Conservation (phyloP, 2,113 vertebrate species). For the Vireo altiloquus region DNA sequence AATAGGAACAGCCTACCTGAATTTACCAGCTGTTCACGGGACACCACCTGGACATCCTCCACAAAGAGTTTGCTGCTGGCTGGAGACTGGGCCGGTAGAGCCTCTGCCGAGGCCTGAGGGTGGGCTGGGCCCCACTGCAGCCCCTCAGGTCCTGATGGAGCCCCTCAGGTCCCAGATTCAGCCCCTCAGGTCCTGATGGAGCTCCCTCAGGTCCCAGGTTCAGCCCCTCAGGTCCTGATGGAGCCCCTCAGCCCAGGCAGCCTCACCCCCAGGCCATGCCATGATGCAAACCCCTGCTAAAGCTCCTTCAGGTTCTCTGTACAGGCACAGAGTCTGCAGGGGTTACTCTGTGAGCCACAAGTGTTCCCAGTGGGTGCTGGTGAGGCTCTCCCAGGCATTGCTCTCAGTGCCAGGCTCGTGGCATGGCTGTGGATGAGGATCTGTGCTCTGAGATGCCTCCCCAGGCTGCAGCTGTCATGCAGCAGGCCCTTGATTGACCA, state of each 20-base stretch:
- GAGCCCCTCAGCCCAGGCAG: neutral
- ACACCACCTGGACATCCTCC: fast-evolving
- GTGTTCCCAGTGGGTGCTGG: fast-evolving
- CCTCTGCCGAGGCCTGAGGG: neutral
- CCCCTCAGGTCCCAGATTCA: too few species aligned
- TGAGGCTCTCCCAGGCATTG: neutral
- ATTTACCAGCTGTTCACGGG: fast-evolving
- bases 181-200: fast-evolving
- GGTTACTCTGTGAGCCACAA: neutral
- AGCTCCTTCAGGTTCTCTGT: too few species aligned
- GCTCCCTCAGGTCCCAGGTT: too few species aligned
- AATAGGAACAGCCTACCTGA: neutral
- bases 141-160: neutral
- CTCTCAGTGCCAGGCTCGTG: neutral
- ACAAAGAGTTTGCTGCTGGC: fast-evolving
- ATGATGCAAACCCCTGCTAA: fast-evolving
- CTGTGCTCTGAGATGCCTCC: neutral
- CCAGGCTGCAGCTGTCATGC: too few species aligned
- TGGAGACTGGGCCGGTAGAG: fast-evolving
- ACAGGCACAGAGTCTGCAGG: fast-evolving
- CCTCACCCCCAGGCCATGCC: fast-evolving
- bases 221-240: neutral
- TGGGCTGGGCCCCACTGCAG: neutral
- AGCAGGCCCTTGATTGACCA: neutral
- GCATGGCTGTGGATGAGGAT: neutral